Percentiles rank a stretch among this genome's conserved stretches.
Conservation (phyloP, 2,113 vertebrate genomes). For the Carassius auratus region DNA sequence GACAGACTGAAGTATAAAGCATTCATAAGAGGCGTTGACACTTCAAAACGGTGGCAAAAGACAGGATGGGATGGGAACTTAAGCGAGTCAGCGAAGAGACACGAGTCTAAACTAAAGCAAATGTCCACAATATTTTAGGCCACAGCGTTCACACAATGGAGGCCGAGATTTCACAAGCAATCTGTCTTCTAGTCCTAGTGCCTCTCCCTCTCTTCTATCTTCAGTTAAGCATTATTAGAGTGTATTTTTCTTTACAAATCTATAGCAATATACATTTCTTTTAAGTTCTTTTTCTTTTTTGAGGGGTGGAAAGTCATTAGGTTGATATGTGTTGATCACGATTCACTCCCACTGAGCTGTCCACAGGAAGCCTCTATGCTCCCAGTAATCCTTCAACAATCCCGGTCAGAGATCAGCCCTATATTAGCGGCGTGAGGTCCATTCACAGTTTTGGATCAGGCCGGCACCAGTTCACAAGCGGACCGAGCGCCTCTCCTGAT, state of each 20-base stretch:
- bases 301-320: slow-evolving; percentile 65
- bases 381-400: slow-evolving; percentile 32
- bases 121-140: slow-evolving; percentile 75
- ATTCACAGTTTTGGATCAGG: slow-evolving; percentile 55
- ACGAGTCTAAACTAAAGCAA: slow-evolving; percentile 76
- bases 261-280: slow-evolving; percentile 66
- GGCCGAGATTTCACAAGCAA: slow-evolving; percentile 60
- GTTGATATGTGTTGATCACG: slow-evolving; percentile 80
- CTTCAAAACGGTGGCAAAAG: slow-evolving; percentile 63
- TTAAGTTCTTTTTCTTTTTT: slow-evolving; percentile 46
- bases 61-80: slow-evolving; percentile 68
- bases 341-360: slow-evolving; percentile 57
- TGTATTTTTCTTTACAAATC: slow-evolving; percentile 69
- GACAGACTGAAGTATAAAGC: slow-evolving; percentile 56
- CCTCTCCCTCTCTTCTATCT: slow-evolving; percentile 68
- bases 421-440: slow-evolving; percentile 35
- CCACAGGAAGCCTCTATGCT: slow-evolving; percentile 51
- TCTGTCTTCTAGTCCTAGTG: slow-evolving; percentile 53
- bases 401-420: slow-evolving; percentile 31
- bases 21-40: slow-evolving; percentile 39
- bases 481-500: neutral
- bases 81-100: slow-evolving; percentile 70
- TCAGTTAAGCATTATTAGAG: slow-evolving; percentile 56
- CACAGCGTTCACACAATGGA: slow-evolving; percentile 76
- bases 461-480: slow-evolving; percentile 52